Conservation (phyloP, 2,797 vertebrate genomes). For the Rhyacichthys aspro region DNA sequence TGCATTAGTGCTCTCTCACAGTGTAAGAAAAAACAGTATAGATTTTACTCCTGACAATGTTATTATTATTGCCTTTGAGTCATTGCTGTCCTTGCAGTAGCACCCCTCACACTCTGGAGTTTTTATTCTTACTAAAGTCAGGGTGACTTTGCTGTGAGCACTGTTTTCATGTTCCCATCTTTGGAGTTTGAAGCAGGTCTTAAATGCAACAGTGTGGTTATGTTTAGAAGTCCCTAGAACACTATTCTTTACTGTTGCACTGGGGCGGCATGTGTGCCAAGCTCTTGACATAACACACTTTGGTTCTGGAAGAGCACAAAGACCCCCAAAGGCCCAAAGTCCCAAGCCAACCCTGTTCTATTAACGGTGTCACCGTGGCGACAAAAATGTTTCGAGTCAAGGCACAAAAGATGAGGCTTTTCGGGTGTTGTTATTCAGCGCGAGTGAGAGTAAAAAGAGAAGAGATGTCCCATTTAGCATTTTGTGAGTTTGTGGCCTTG, state of each 20-base stretch:
- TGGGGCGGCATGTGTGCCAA: slow-evolving; percentile 25
- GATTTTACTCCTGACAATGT: slow-evolving; percentile 49
- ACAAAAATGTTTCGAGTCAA: slow-evolving; percentile 48
- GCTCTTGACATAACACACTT: slow-evolving; percentile 47
- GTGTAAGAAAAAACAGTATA: slow-evolving; percentile 32
- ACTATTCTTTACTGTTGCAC: slow-evolving; percentile 6
- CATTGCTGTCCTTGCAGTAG: slow-evolving; percentile 24
- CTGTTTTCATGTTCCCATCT: slow-evolving; percentile 6
- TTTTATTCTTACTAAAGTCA: slow-evolving; percentile 40
- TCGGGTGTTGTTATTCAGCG: slow-evolving; percentile 23
- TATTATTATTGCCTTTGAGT: slow-evolving; percentile 59
- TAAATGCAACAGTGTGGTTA: slow-evolving; percentile 13
- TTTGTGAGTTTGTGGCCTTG: slow-evolving; percentile 32
- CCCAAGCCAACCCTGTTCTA: slow-evolving; percentile 59
- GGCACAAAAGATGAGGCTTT: slow-evolving; percentile 65
- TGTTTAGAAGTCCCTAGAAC: slow-evolving; percentile 7
- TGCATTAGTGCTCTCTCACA: slow-evolving; percentile 27
- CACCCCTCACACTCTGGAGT: slow-evolving; percentile 22
- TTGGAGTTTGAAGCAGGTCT: slow-evolving; percentile 22
- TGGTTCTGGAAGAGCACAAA: slow-evolving; percentile 37
- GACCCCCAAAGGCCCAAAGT: slow-evolving; percentile 38
- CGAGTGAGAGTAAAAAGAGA: slow-evolving; percentile 1
- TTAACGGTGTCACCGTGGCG: slow-evolving; percentile 67
- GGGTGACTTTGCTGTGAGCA: slow-evolving; percentile 32
- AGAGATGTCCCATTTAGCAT: slow-evolving; percentile 29